Conservation (phyloP, 2,797 vertebrate species). For the Anguilla megastoma region DNA sequence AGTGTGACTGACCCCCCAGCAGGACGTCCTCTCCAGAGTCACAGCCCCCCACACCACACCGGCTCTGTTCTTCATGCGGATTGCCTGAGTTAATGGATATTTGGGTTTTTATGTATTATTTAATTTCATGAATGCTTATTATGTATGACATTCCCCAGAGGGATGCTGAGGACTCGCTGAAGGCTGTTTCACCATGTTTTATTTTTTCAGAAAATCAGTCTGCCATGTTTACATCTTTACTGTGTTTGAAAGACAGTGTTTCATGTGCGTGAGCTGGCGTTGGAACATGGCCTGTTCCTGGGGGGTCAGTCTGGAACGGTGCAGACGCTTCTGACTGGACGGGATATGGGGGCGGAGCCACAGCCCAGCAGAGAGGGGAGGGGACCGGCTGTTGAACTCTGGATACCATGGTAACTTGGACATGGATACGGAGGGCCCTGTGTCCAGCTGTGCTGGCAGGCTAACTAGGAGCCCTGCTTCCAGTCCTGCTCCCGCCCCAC, state of each 20-base stretch:
- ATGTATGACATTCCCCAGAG: neutral
- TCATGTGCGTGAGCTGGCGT: neutral
- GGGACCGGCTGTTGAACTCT: neutral
- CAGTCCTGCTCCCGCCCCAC: too few species aligned
- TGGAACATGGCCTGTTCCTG: neutral
- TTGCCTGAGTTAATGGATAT: constrained; percentile 6
- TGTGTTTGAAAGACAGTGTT: neutral
- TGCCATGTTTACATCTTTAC: neutral
- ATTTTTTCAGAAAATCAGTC: neutral
- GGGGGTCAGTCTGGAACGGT: neutral
- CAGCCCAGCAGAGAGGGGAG: neutral
- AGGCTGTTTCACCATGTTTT: neutral
- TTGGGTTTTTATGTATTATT: neutral
- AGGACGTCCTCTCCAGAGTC: neutral
- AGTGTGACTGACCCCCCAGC: neutral
- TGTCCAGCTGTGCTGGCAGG: neutral
- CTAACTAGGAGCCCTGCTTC: too few species aligned
- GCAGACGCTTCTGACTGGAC: neutral
- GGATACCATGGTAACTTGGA: neutral
- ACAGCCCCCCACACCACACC: neutral
- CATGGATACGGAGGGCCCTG: neutral
- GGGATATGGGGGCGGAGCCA: neutral
- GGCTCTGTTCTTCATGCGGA: neutral
- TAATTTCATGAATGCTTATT: neutral
- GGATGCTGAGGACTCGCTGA: neutral